Conservation (phyloP, 2,888 invertebrate species). For the Parnassius mnemosyne region DNA sequence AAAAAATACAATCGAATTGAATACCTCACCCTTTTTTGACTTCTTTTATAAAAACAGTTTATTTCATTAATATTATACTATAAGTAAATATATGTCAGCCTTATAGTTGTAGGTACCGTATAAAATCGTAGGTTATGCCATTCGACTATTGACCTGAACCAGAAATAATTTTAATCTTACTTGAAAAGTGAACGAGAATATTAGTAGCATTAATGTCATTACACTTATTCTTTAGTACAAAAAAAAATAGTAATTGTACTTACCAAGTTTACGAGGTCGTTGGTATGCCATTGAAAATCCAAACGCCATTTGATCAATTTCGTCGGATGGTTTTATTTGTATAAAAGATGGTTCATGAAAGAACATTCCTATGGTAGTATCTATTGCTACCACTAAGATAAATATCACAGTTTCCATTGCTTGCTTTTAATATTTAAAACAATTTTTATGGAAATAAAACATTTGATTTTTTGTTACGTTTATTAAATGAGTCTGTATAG, state of each 20-base stretch:
- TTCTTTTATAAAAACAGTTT: too few relatives aligned
- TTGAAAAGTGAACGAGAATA: too few relatives aligned
- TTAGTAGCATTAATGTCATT: too few relatives aligned
- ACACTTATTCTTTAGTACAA: not conserved
- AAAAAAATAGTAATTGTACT: constrained; percentile 8
- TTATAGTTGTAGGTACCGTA: too few relatives aligned
- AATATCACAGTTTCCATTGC: constrained; percentile 3
- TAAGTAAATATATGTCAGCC: too few relatives aligned
- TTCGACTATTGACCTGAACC: too few relatives aligned
- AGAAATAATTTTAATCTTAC: too few relatives aligned
- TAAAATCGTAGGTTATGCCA: too few relatives aligned
- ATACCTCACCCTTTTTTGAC: too few relatives aligned
- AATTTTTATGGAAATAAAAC: not conserved
- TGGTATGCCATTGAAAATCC: constrained; percentile 47
- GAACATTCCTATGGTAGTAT: constrained; percentile 26
- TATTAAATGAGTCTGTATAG: too few relatives aligned
- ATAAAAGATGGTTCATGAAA: constrained; percentile 40
- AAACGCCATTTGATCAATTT: constrained; percentile 34
- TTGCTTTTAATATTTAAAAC: not conserved
- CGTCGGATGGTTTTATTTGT: constrained; percentile 29
- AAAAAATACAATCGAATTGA: too few relatives aligned
- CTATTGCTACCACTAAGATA: not conserved
- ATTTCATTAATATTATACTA: too few relatives aligned
- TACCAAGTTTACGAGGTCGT: constrained; percentile 35
- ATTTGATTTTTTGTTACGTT: not conserved